phyloP scores from a whole-genome alignment of 2,113 vertebrate species.

The Sapayoa aenigma region DNA sequence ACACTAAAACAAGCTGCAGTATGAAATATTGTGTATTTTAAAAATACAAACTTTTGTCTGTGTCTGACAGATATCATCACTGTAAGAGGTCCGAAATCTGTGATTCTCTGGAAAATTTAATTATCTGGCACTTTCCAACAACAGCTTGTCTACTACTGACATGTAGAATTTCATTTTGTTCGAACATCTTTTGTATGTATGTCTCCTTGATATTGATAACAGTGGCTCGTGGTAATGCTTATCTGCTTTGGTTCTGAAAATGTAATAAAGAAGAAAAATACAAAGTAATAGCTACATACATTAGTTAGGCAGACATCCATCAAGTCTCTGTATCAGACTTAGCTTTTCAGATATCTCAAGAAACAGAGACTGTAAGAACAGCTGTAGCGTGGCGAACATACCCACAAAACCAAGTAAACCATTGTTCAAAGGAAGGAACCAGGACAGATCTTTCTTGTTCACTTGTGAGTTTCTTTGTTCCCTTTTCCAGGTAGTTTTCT shows the following conservation, averaged over 20 bases:
- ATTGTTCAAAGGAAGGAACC: not conserved
- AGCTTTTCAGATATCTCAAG: conserved; percentile 1
- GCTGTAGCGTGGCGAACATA: not conserved
- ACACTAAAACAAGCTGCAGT: not conserved
- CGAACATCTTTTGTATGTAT: conserved; percentile 57
- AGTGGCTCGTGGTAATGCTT: conserved; percentile 61
- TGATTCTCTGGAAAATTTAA: conserved; percentile 69
- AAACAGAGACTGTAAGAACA: not conserved
- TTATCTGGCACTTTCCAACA: conserved; percentile 71
- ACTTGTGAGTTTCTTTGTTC: conserved; percentile 12
- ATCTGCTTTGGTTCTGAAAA: conserved; percentile 73
- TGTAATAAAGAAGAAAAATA: conserved; percentile 72
- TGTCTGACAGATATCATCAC: conserved; percentile 62
- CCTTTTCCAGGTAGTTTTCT: conserved; percentile 18
- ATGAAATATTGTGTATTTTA: conserved; percentile 47
- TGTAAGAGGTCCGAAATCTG: conserved; percentile 63
- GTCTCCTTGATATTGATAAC: conserved; percentile 73
- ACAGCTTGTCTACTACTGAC: conserved; percentile 59
- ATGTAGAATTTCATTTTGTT: conserved; percentile 74
- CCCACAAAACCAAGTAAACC: not conserved
- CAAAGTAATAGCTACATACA: conserved; percentile 58
- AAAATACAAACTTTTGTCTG: conserved; percentile 68
- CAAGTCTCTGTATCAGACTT: conserved; percentile 36
- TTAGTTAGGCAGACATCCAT: conserved; percentile 52
- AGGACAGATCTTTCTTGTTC: not conserved